Evolutionary conservation across 2,113 vertebrate species (phyloP).

Genomic region (Brevimyrus niger): DNA sequence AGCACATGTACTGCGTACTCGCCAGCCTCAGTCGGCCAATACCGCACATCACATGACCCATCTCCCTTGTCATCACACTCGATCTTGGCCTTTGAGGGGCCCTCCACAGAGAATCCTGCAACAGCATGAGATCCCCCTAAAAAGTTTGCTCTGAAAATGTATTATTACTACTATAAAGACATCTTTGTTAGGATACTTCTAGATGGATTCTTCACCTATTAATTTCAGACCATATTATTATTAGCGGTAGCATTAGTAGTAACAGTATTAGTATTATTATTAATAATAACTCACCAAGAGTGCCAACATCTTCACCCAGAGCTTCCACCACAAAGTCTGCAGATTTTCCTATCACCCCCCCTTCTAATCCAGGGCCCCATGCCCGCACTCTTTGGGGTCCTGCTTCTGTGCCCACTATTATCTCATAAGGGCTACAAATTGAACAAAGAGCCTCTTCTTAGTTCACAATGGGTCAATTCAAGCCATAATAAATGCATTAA

Average conservation of each 20-base stretch:
- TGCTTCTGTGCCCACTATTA: slow-evolving; percentile 67
- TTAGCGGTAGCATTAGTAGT: background rate
- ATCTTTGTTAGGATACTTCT: background rate
- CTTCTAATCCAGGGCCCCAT: slow-evolving; percentile 70
- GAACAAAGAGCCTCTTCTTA: background rate
- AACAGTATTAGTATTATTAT: background rate
- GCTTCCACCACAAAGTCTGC: slow-evolving; percentile 74
- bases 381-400: slow-evolving; percentile 74
- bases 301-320: slow-evolving; percentile 70
- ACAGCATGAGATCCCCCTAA: background rate
- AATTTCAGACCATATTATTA: background rate
- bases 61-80: slow-evolving; percentile 74
- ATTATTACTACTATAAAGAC: background rate
- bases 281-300: slow-evolving; percentile 58
- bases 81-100: slow-evolving; percentile 68
- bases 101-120: slow-evolving; percentile 70
- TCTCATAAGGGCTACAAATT: slow-evolving; percentile 68
- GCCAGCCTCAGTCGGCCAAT: slow-evolving; percentile 68
- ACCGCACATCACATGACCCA: slow-evolving; percentile 66
- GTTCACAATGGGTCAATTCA: background rate
- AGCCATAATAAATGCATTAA: background rate
- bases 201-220: background rate
- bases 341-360: slow-evolving; percentile 65
- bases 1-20: slow-evolving; percentile 71
- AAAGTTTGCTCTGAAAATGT: background rate